Conservation (phyloP, 2,797 vertebrate species). For the Phrynocephalus guinanensis region DNA sequence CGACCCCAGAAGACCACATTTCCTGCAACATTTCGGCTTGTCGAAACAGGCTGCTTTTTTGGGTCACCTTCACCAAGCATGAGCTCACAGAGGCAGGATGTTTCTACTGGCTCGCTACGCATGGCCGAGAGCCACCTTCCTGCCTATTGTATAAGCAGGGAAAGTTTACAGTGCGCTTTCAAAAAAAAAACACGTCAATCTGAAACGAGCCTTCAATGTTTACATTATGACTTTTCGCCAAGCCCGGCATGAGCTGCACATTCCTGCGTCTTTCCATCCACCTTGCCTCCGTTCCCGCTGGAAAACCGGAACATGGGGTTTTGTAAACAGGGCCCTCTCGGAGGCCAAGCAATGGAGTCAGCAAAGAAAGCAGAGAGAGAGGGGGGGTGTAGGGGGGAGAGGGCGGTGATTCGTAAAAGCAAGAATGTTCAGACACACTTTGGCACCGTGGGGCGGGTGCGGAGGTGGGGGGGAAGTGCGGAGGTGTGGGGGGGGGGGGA, state of each 20-base stretch:
- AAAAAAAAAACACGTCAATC: slow-evolving; percentile 45
- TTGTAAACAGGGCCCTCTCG: slow-evolving; percentile 42
- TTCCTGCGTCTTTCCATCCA: slow-evolving; percentile 8
- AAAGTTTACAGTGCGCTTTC: neutral
- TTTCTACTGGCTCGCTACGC: slow-evolving; percentile 30
- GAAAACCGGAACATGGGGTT: slow-evolving; percentile 41
- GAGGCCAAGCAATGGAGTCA: slow-evolving; percentile 50
- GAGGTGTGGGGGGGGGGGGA: no score
- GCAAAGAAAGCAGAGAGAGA: slow-evolving; percentile 5
- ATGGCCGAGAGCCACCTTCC: neutral
- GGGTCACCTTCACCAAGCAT: neutral
- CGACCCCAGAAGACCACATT: neutral
- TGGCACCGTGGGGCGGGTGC: no score
- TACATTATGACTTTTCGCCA: slow-evolving; percentile 16
- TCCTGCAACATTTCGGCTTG: neutral
- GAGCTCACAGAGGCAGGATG: slow-evolving; percentile 19
- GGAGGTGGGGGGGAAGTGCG: no score
- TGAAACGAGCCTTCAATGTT: slow-evolving; percentile 35
- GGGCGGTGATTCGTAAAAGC: neutral
- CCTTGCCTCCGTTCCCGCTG: slow-evolving; percentile 39
- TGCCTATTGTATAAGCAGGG: slow-evolving; percentile 19
- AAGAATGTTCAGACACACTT: no score
- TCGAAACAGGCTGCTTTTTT: neutral
- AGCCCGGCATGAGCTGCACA: slow-evolving; percentile 8
- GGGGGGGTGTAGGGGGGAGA: no score